Evolutionary conservation across 2,113 vertebrate species (phyloP), one percentile per base, ranked within the genome.

Genomic region (Scortum barcoo): DNA sequence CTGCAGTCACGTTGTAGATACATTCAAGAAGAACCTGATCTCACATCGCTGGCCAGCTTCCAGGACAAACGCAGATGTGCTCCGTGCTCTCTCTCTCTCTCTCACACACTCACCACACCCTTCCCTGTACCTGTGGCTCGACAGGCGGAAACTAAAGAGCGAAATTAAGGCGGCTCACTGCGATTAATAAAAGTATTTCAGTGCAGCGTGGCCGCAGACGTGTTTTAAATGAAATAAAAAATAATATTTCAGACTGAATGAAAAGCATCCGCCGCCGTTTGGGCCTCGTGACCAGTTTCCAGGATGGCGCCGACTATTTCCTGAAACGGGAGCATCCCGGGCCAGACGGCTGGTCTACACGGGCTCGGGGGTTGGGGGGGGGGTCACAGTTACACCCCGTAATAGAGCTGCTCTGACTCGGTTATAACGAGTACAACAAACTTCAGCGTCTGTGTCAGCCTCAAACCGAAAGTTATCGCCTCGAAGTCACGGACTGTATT

Each of bases 61-160:
- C 58, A 22, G 38, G 30, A 19, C 50, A 65, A 51, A 56, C 46
- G 40, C 62, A 28, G 5, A 53, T 6, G 33, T 7, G 7, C 12
- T 38, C 26, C n/a, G n/a, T n/a, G 6, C 22, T 60, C 20, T 19
- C 22, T 36, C 46, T 33, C 42, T 75, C 19, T 28, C 19, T 24
- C 81, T 62, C 72, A 61, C 70, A 22, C 62, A 38, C 62, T 65
- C 83, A 85, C 92, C 93, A 94, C 92, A 91, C 91, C 91, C 94
- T 89, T 85, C 40, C 51, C 62, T 66, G 65, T 91, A 94, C 94
- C 94, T 93, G 93, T 71, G 61, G 61, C 81, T 83, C 69, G n/a
- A 24, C 14, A 58, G 46, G 69, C 76, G 80, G 57, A 78, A 81
- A 76, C 63, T 38, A 4, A 80, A 76, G 51, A 24, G 42, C 14